A percentile compares a stretch with the other conserved stretches of the same genome.
Conservation (phyloP, 2,888 invertebrate species). For the Cactoblastis cactorum region DNA sequence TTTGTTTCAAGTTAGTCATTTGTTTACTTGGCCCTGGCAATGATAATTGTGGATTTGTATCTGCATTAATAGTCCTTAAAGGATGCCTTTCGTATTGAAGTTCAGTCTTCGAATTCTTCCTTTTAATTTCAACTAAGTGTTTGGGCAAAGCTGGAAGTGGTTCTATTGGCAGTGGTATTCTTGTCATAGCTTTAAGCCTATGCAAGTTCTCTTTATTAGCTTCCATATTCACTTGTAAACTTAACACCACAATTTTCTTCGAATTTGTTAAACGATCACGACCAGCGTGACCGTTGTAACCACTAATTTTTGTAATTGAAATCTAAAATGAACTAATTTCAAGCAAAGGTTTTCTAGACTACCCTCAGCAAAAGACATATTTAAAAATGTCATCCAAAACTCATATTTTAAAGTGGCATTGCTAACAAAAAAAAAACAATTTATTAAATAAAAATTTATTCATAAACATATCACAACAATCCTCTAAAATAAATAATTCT, state of each 20-base stretch:
- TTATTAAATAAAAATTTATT: slow-evolving; percentile 57
- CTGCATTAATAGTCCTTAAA: slow-evolving; percentile 36
- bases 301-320: background rate
- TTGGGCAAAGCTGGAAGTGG: slow-evolving; percentile 50
- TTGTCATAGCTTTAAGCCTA: slow-evolving; percentile 30
- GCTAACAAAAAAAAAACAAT: slow-evolving; percentile 20
- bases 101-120: slow-evolving; percentile 13
- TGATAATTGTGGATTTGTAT: slow-evolving; percentile 24
- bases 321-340: background rate
- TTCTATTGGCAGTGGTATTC: slow-evolving; percentile 51
- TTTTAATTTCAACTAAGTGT: slow-evolving; percentile 33
- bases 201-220: slow-evolving; percentile 48
- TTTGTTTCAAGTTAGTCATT: slow-evolving; percentile 18
- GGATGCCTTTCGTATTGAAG: slow-evolving; percentile 33
- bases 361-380: background rate
- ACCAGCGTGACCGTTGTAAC: slow-evolving; percentile 46
- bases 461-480: slow-evolving; percentile 63
- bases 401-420: background rate
- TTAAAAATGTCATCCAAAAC: too few relatives aligned
- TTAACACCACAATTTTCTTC: slow-evolving; percentile 3
- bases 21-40: slow-evolving; percentile 25
- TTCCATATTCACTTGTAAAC: slow-evolving; percentile 30
- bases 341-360: background rate
- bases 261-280: slow-evolving; percentile 32
- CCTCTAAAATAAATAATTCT: slow-evolving; percentile 53